Conservation (phyloP, 2,888 invertebrate species). For the Mamestra brassicae region DNA sequence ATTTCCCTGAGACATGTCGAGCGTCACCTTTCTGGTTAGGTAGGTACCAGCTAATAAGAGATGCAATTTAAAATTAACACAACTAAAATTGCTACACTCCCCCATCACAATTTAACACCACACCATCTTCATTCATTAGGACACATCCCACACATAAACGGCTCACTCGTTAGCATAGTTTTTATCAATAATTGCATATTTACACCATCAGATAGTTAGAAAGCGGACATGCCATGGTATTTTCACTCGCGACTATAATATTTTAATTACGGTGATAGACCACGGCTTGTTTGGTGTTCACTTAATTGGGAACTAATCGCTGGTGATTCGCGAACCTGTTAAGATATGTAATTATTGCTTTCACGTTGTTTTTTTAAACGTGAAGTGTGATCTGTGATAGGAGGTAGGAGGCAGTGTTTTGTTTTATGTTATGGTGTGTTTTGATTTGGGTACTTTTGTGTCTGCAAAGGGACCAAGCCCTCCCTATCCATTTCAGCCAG, state of each 20-base stretch:
- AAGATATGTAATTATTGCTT: constrained; percentile 60
- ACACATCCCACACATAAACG: constrained; percentile 21
- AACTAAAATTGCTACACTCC: neutral
- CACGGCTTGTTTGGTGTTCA: constrained; percentile 60
- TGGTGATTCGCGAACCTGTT: constrained; percentile 59
- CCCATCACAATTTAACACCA: constrained; percentile 3
- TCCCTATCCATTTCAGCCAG: too few species aligned
- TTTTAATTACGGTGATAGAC: constrained; percentile 63
- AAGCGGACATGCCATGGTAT: constrained; percentile 60
- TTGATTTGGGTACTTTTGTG: neutral
- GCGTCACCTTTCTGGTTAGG: neutral
- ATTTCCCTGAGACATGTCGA: neutral
- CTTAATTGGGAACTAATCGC: constrained; percentile 62
- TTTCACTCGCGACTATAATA: constrained; percentile 59
- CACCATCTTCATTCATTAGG: constrained; percentile 20
- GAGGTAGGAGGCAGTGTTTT: too few species aligned
- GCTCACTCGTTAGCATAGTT: constrained; percentile 52
- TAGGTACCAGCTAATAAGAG: neutral
- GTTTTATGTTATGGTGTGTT: neutral
- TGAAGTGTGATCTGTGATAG: constrained; percentile 7
- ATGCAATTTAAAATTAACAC: neutral
- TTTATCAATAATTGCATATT: constrained; percentile 70
- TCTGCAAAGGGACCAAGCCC: too few species aligned
- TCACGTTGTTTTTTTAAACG: constrained; percentile 34
- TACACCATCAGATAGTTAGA: constrained; percentile 70